phyloP scores from a whole-genome alignment of 2,797 vertebrate genomes.

The Cirrhinus molitorella region DNA sequence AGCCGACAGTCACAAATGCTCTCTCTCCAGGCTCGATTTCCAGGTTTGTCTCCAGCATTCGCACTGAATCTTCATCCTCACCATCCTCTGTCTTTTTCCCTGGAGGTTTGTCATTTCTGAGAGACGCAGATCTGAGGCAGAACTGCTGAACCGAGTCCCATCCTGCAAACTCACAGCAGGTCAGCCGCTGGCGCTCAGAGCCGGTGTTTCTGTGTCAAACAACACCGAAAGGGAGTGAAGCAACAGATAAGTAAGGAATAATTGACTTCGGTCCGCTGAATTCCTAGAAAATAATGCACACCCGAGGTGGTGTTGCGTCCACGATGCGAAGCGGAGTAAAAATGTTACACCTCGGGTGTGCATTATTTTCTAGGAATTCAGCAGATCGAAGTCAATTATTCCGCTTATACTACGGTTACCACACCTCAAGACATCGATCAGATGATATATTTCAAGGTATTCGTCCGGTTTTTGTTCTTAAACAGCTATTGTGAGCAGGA shows the following conservation, averaged over 20 bases:
- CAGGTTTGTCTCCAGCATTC: conserved; percentile 61
- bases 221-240: background rate
- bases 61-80: conserved; percentile 3
- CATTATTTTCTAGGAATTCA: too few relatives aligned
- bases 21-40: conserved; percentile 73
- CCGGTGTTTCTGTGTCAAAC: conserved; percentile 85
- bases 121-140: conserved; percentile 67
- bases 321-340: too few relatives aligned
- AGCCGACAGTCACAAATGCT: conserved; percentile 69
- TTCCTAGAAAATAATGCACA: too few relatives aligned
- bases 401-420: too few relatives aligned
- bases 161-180: conserved; percentile 87
- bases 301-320: too few relatives aligned
- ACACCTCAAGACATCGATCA: too few relatives aligned
- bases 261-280: too few relatives aligned
- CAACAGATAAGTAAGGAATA: background rate
- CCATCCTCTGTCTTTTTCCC: background rate
- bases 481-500: too few relatives aligned
- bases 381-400: too few relatives aligned
- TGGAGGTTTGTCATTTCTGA: background rate
- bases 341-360: too few relatives aligned
- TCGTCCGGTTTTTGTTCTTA: too few relatives aligned
- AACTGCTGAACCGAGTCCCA: conserved; percentile 92
- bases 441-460: too few relatives aligned
- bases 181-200: conserved; percentile 78